Percentiles rank a stretch among this genome's conserved stretches.
phyloP scores from a whole-genome alignment of 2,797 vertebrate genomes.

The Enteromius fasciolatus region DNA sequence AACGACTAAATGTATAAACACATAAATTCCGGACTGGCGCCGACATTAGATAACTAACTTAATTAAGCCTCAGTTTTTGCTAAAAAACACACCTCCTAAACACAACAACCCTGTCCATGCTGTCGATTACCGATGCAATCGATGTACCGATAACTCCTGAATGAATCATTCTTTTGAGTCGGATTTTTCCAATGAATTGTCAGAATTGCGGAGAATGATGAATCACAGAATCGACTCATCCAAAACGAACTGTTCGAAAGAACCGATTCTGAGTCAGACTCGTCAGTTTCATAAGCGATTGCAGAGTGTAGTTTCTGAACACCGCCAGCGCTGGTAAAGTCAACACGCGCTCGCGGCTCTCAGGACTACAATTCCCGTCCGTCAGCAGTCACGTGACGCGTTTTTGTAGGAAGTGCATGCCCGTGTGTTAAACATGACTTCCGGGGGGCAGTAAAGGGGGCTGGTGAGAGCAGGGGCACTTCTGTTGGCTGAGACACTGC shows the following conservation, averaged over 20 bases:
- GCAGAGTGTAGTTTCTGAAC: slow-evolving; percentile 24
- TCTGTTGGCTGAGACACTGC: slow-evolving; percentile 33
- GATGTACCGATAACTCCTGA: background rate
- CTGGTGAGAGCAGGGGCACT: slow-evolving; percentile 44
- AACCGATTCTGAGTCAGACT: background rate
- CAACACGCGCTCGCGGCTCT: background rate
- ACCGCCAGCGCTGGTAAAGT: background rate
- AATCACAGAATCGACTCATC: background rate
- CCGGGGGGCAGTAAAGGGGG: slow-evolving; percentile 69
- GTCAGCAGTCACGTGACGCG: slow-evolving; percentile 44
- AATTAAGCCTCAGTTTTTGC: background rate
- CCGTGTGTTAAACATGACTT: slow-evolving; percentile 64
- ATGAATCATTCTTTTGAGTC: background rate
- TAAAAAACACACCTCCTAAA: background rate
- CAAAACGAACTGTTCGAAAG: background rate
- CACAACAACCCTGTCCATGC: background rate
- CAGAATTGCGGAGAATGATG: background rate
- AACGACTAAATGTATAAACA: slow-evolving; percentile 23
- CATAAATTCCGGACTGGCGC: background rate
- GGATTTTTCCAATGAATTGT: background rate
- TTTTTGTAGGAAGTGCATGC: slow-evolving; percentile 76
- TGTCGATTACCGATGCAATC: background rate
- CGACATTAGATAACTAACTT: slow-evolving; percentile 2
- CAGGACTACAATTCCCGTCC: slow-evolving; percentile 70
- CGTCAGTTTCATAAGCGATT: background rate